phyloP scores from a whole-genome alignment of 2,888 invertebrate species.

The Pinctada fucata region DNA sequence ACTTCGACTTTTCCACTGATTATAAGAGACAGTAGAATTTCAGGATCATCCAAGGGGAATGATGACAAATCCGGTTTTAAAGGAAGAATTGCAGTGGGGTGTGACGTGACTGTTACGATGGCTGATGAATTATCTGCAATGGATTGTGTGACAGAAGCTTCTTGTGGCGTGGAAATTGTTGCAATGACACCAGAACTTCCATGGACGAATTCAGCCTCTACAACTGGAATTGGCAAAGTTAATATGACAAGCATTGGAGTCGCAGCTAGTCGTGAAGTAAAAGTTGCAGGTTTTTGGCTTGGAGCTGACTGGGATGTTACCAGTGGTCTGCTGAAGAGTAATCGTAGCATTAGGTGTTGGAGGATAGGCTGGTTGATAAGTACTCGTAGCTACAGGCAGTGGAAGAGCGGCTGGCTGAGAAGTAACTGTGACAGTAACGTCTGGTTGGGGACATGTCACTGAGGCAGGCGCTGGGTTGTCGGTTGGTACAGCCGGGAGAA shows the following conservation, averaged over 20 bases:
- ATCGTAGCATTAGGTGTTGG: too few species aligned
- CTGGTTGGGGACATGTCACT: neutral
- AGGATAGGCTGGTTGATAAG: too few species aligned
- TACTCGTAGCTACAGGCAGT: too few species aligned
- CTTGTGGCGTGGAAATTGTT: neutral
- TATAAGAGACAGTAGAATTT: constrained; percentile 6
- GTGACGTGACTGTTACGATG: neutral
- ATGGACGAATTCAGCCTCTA: neutral
- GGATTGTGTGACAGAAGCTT: neutral
- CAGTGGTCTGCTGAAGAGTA: too few species aligned
- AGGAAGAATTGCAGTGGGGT: constrained; percentile 6
- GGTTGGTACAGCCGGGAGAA: constrained; percentile 22
- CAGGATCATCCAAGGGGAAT: constrained; percentile 24
- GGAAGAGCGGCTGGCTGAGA: neutral
- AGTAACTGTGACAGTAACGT: too few species aligned
- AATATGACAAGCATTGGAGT: too few species aligned
- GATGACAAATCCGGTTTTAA: constrained; percentile 3
- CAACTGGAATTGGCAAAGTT: neutral
- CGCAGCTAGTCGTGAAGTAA: neutral
- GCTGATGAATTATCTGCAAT: neutral
- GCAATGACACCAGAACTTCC: neutral
- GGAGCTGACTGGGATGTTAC: neutral
- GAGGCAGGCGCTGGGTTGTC: constrained; percentile 10
- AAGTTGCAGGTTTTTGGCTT: too few species aligned
- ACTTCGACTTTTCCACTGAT: constrained; percentile 9